phyloP scores from a whole-genome alignment of 1,140 invertebrate species.

The Hycleus phaleratus region DNA sequence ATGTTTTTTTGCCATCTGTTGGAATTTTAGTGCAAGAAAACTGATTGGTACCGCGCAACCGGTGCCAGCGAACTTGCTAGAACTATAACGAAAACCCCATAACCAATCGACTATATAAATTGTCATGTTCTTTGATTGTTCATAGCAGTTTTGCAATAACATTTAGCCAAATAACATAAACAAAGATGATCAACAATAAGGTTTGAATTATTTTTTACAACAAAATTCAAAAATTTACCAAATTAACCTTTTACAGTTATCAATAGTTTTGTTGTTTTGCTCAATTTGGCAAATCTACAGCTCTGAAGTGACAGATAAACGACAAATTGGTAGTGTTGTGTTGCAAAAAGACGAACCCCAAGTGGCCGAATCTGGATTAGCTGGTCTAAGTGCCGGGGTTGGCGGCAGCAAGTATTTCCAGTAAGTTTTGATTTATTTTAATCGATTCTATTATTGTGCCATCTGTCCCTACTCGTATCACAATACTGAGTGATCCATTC shows the following conservation, averaged over 20 bases:
- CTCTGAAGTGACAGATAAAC: not conserved
- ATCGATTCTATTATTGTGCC: not conserved
- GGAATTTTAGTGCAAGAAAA: conserved; percentile 2
- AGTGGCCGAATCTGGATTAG: conserved; percentile 5
- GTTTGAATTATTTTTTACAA: no score
- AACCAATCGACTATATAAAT: no score
- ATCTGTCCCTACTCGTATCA: no score
- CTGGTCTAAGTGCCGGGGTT: conserved; percentile 12
- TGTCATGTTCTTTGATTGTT: no score
- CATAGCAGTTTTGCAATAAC: no score
- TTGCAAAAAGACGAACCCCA: conserved; percentile 8
- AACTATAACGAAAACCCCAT: conserved; percentile 8
- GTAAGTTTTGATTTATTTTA: conserved; percentile 25
- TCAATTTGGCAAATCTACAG: no score
- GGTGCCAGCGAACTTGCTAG: conserved; percentile 11
- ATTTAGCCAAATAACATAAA: no score
- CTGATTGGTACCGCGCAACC: not conserved
- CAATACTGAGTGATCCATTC: no score
- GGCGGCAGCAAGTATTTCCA: conserved; percentile 35
- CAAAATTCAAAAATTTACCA: no score
- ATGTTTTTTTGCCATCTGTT: not conserved
- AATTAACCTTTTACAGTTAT: no score
- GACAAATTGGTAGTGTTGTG: conserved; percentile 7
- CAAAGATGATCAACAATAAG: no score
- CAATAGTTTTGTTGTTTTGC: no score